Conservation (phyloP, 2,888 invertebrate genomes). For the Euclidia mi region DNA sequence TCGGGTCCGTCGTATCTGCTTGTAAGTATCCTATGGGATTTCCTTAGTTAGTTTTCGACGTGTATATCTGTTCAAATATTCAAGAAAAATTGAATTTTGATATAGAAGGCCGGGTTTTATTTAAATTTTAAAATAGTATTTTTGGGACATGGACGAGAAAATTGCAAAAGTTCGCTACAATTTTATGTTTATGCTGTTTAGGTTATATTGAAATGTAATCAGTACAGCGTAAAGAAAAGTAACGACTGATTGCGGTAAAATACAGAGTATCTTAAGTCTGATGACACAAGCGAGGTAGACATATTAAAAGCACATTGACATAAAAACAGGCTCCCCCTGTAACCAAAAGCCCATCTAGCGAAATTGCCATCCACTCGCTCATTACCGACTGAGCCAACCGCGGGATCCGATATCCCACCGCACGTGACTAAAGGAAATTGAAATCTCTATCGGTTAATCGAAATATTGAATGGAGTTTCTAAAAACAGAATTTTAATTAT, state of each 20-base stretch:
- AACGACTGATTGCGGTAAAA: slow-evolving; percentile 48
- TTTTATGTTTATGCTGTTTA: no score
- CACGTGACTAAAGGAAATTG: slow-evolving; percentile 90
- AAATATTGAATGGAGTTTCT: slow-evolving; percentile 82
- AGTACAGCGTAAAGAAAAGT: no score
- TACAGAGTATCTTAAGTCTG: slow-evolving; percentile 52
- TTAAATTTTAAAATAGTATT: no score
- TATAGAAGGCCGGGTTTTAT: slow-evolving; percentile 18
- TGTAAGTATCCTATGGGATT: slow-evolving; percentile 54
- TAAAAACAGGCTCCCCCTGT: slow-evolving; percentile 77
- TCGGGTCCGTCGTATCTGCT: slow-evolving; percentile 49
- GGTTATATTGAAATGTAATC: no score
- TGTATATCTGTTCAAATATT: slow-evolving; percentile 44
- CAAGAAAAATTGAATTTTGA: slow-evolving; percentile 51
- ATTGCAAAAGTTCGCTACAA: no score
- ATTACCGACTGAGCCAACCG: slow-evolving; percentile 87
- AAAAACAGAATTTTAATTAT: slow-evolving; percentile 76
- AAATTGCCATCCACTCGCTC: slow-evolving; percentile 88
- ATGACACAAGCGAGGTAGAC: slow-evolving; percentile 65
- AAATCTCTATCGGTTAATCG: slow-evolving; percentile 89
- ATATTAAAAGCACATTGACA: slow-evolving; percentile 82
- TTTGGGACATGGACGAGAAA: no score
- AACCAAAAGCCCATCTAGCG: slow-evolving; percentile 87
- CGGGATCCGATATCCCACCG: slow-evolving; percentile 86
- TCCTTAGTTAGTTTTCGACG: slow-evolving; percentile 43